Base-by-base conservation (phyloP, 1,140 invertebrate species). In the Neomicropteryx cornuta region DNA sequence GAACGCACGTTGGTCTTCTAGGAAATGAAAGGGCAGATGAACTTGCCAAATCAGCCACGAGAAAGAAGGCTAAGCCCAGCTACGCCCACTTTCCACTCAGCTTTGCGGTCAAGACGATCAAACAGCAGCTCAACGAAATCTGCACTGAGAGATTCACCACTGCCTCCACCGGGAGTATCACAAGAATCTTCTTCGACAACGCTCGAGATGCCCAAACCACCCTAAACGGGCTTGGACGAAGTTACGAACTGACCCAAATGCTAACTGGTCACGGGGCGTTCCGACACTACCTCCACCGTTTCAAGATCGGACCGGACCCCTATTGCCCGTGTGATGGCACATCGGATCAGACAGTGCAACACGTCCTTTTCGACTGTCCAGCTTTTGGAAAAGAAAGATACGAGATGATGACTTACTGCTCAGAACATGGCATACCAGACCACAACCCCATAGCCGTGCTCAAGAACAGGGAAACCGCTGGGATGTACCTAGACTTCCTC, bases 181-280 rank as follows among this genome's bases (percentile, higher is more conserved):
- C 23, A 8, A 27, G 8, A 27, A 8, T 27, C 23, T 27, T 13
- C 23, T 27, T 27, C 23, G 8, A 8, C 8, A 13, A 27, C 23
- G 23, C 13, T 13, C 8, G 8, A 13, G 13, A 8, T 27, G 8
- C 23, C 8, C 23, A 27, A 8, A 27, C 8, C 8, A 8, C 13
- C 23, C 23, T 27, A 8, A 27, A 27, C 8, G 13, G 8, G 8
- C 8, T 8, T 27, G 8, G 8, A 8, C 8, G 8, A 8, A 39
- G 40, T 13, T 46, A 40, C 37, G 38, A 43, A 18, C 27, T 48
- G 3, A 43, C 45, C 0, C 41, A 49, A 22, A 1, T 51, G 11
- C 24, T 51, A 3, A 41, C 41, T n/a, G 45, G 48, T 0, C 57
- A 49, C 59, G 42, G 50, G 53, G 64, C 42, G 56, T 53, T 38